Percentiles rank a stretch among this genome's conserved stretches.
These are phyloP conservation scores for Meganola albula DNA, from an alignment of 2,888 invertebrate genomes.

Conservation along the genomic window DNA sequence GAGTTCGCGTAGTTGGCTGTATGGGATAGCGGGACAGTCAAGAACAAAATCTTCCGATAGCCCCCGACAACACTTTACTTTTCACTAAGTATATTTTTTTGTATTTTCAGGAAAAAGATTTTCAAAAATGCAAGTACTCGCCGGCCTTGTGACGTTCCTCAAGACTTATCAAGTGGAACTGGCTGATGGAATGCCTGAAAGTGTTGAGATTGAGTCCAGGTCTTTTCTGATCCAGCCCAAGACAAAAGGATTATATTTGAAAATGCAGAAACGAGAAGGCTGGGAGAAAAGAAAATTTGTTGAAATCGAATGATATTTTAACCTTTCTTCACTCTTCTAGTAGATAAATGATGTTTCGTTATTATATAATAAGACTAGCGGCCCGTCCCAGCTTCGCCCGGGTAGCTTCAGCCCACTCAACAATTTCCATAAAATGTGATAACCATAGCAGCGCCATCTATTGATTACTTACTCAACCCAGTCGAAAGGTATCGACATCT, in stretches of 20 bases:
- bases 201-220: conserved; percentile 21
- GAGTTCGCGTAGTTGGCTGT: too few relatives aligned
- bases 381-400: too few relatives aligned
- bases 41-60: too few relatives aligned
- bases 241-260: conserved; percentile 18
- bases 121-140: conserved; percentile 46
- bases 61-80: too few relatives aligned
- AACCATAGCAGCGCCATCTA: too few relatives aligned
- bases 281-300: conserved; percentile 8
- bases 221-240: conserved; percentile 21
- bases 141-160: conserved; percentile 41
- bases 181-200: conserved; percentile 32
- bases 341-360: background rate
- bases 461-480: too few relatives aligned
- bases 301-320: conserved; percentile 1
- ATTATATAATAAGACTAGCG: too few relatives aligned
- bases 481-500: too few relatives aligned
- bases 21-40: too few relatives aligned
- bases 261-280: conserved; percentile 13
- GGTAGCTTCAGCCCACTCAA: too few relatives aligned
- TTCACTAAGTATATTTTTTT: background rate
- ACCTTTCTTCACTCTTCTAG: background rate
- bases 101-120: conserved; percentile 44
- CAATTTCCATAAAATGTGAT: too few relatives aligned
- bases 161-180: conserved; percentile 40